These are phyloP conservation scores for Calephelis nemesis DNA, from an alignment of 1,140 invertebrate species.

Conservation along the genomic window DNA sequence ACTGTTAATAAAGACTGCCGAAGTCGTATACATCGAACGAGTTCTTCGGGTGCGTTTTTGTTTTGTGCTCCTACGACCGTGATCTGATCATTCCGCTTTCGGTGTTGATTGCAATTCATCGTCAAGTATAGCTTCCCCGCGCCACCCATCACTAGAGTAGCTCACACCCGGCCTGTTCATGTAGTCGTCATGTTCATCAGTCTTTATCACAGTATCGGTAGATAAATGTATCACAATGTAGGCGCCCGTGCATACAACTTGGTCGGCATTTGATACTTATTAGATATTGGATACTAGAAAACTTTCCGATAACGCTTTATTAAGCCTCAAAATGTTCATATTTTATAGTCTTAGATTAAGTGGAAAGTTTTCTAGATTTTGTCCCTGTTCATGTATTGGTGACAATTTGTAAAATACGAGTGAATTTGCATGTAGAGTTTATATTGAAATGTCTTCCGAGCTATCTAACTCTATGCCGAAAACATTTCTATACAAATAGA, in stretches of 20 bases:
- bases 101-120: slow-evolving; percentile 67
- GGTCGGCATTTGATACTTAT: slow-evolving; percentile 51
- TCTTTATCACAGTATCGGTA: slow-evolving; percentile 69
- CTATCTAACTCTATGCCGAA: slow-evolving; percentile 56
- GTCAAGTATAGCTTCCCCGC: slow-evolving; percentile 61
- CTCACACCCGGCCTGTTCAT: slow-evolving; percentile 66
- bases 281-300: slow-evolving; percentile 56
- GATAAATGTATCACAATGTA: slow-evolving; percentile 78
- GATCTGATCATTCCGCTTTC: slow-evolving; percentile 72
- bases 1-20: slow-evolving; percentile 72
- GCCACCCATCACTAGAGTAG: slow-evolving; percentile 63
- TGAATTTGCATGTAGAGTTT: slow-evolving; percentile 61
- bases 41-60: slow-evolving; percentile 52
- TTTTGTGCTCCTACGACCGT: slow-evolving; percentile 46
- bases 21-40: slow-evolving; percentile 70
- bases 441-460: slow-evolving; percentile 68
- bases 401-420: slow-evolving; percentile 11
- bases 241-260: slow-evolving; percentile 66
- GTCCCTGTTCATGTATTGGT: slow-evolving; percentile 10
- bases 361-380: slow-evolving; percentile 70
- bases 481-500: slow-evolving; percentile 54
- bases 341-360: slow-evolving; percentile 51
- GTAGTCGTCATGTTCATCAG: slow-evolving; percentile 68
- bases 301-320: slow-evolving; percentile 59
- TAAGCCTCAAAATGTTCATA: slow-evolving; percentile 37